Evolutionary conservation across 2,113 vertebrate genomes (phyloP), one percentile per base, ranked within the genome.

Genomic region (Pelodiscus sinensis): DNA sequence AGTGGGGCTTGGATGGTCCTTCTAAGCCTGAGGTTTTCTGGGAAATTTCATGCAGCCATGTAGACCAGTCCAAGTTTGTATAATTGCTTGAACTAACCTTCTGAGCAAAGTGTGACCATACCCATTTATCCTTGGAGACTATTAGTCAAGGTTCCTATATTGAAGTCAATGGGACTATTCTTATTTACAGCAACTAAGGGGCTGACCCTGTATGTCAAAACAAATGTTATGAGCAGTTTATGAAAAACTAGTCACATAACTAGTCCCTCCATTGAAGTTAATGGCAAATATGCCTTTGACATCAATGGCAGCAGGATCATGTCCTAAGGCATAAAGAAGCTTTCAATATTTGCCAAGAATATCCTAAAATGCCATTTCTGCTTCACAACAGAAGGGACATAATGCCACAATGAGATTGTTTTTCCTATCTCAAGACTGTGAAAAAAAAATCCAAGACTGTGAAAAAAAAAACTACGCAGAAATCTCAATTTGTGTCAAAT

Each of bases 401-500:
- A 75, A 85, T 97, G 94, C 92, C 87, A 55, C 35, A 19, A 50
- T 78, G 90, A 93, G 93, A 84, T 4, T 73, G 44, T 85, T 85
- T 86, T 96, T 96, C 86, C 90, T 94, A 86, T 97, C 84, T 54
- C 90, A n/a, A n/a, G n/a, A n/a, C n/a, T n/a, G n/a, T n/a, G n/a
- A n/a, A n/a, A n/a, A n/a, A n/a, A n/a, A 91, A 96, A 97, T 79
- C 92, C 95, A 92, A 93, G 90, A 81, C 51, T 79, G 56, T 96
- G 97, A n/a, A n/a, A n/a, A n/a, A 96, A 96, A 96, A 97, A 96
- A 93, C 91, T 95, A 96, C 94, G 96, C 86, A 96, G 97, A 97
- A 95, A 97, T 97, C 95, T 98, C 97, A 95, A 97, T 98, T 98
- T 97, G 95, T 93, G 87, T 94, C 96, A 97, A 98, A 98, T 97